Percentiles rank a stretch among this genome's conserved stretches.
Conservation (phyloP, 2,888 invertebrate species). For the Pomacea canaliculata region DNA sequence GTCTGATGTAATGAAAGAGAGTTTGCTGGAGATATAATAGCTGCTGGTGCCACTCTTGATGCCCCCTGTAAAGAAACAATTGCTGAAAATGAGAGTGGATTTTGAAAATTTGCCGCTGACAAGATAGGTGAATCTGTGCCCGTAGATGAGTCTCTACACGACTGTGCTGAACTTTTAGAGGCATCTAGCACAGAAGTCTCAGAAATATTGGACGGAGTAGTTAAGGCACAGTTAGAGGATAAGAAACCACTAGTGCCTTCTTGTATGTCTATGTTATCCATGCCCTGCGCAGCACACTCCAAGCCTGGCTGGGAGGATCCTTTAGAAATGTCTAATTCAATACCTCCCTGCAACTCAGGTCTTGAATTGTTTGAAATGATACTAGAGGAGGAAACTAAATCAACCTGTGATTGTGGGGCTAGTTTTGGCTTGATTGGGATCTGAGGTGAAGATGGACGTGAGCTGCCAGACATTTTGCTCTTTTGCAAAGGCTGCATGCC, state of each 20-base stretch:
- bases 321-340: background rate
- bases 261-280: background rate
- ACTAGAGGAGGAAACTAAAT: background rate
- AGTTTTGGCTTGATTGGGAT: background rate
- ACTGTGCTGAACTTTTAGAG: background rate
- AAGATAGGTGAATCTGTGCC: background rate
- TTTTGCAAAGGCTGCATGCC: background rate
- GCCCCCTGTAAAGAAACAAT: background rate
- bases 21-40: background rate
- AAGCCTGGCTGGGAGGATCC: background rate
- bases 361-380: background rate
- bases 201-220: conserved; percentile 16
- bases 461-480: background rate
- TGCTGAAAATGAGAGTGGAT: background rate
- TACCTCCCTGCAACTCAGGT: background rate
- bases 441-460: background rate
- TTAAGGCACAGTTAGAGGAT: conserved; percentile 10
- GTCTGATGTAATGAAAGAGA: background rate
- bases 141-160: background rate
- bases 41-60: background rate
- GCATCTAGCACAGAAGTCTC: background rate
- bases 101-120: background rate
- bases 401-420: background rate
- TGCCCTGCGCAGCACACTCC: background rate
- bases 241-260: conserved; percentile 1